Evolutionary conservation across 2,888 invertebrate species (phyloP), one percentile per base, ranked within the genome.

Genomic region (Petrophora chlorosata): DNA sequence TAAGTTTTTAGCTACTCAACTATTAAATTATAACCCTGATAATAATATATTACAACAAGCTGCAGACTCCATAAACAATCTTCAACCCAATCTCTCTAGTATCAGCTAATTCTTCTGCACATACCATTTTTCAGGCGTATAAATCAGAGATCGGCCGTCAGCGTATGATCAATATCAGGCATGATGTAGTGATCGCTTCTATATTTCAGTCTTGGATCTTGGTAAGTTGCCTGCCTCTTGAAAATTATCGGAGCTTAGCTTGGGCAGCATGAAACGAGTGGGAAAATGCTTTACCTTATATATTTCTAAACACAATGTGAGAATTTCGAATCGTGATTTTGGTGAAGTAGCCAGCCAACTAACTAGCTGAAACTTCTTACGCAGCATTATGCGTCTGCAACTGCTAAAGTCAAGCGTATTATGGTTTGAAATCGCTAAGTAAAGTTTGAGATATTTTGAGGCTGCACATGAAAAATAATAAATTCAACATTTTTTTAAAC

Each of bases 191-290:
- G 82, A 79, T 82, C 75, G 72, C 57, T 66, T 59, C 82, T 73
- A 86, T 86, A 84, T 85, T 79, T 85, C 82, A 85, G 84, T 40
- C 43, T 78, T 33, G 17, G 77, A 85, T 82, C 38, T 79, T 40
- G 41, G 76, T 78, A 77, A 81, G 75, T 79, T 77, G 69, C 67
- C 66, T 68, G 74, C 79, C 76, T 76, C 74, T 73, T 77, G 70
- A 71, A 85, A 84, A 88, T 85, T 85, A 85, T 84, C 79, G 70
- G 64, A 63, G 72, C 73, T 78, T 76, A 76, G 65, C 70, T 71
- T 60, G 65, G 61, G 50, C 53, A 53, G 42, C n/a, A 5, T 12
- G 26, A 5, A 29, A 33, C 17, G 30, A 3, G 7, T 0, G 8
- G 60, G 0, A 63, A 19, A 45, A 16, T 73, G 69, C 85, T 85